phyloP scores from a whole-genome alignment of 2,888 invertebrate genomes.

The Mythimna impura region DNA sequence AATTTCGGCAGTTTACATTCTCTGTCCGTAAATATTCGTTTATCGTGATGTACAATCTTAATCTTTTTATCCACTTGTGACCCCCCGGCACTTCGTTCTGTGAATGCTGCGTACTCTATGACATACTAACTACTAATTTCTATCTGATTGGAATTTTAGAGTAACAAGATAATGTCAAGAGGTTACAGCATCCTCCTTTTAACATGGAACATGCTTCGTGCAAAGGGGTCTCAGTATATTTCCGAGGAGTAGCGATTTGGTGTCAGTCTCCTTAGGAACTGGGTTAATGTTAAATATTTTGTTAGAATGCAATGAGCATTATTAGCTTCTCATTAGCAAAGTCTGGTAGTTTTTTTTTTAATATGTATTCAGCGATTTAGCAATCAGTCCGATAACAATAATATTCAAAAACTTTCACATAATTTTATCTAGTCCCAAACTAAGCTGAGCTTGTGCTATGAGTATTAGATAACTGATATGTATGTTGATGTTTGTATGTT shows the following conservation, averaged over 20 bases:
- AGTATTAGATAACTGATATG: too few species aligned
- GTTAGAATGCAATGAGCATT: too few species aligned
- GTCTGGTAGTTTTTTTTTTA: too few species aligned
- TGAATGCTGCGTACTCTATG: constrained; percentile 34
- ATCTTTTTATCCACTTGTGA: constrained; percentile 50
- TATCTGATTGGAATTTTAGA: constrained; percentile 41
- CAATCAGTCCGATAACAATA: too few species aligned
- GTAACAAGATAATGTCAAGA: constrained; percentile 8
- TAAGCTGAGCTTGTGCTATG: too few species aligned
- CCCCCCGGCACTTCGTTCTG: constrained; percentile 57
- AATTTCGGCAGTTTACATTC: constrained; percentile 60
- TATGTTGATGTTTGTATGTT: too few species aligned
- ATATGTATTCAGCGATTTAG: too few species aligned
- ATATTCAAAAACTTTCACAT: too few species aligned
- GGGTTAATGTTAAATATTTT: neutral
- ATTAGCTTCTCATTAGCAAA: too few species aligned
- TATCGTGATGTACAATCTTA: constrained; percentile 56
- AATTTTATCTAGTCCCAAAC: too few species aligned
- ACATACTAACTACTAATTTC: constrained; percentile 31
- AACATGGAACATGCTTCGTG: neutral
- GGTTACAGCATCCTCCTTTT: neutral
- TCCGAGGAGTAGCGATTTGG: neutral
- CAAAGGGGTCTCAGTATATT: too few species aligned
- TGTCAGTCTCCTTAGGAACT: neutral
- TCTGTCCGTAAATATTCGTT: constrained; percentile 46